Base-by-base conservation (phyloP, 2,113 vertebrate species). In the Tyto alba region DNA sequence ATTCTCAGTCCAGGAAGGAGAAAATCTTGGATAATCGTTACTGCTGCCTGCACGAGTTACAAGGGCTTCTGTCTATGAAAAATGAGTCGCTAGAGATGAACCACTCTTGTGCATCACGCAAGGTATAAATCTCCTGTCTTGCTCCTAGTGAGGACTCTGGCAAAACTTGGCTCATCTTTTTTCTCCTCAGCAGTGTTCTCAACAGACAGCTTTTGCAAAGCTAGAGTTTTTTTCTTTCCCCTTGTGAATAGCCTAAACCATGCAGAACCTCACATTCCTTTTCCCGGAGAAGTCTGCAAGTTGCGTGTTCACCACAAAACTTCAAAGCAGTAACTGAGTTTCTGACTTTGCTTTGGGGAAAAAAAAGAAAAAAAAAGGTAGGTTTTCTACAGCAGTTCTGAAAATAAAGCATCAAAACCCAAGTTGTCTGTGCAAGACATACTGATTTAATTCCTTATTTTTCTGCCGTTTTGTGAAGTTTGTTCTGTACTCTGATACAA, bases 341-440 rank as follows among this genome's bases (percentile, higher is more conserved):
- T 74, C 89, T 78, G 16, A 56, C 38, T 92, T 80, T 45, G 66
- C 50, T 84, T 83, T 81, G 26, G 67, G 47, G 1, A 2, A 10
- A 5, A 43, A 19, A 18, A 10, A 5, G 38, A 19, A 18, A 41
- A 30, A 40, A 26, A 6, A 27, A 25, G 10, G 67, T 72, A 74
- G 76, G 5, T 56, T 74, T 90, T 91, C 85, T 68, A 67, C 13
- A 20, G n/a, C 60, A 72, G 23, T 74, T 87, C 40, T 64, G 60
- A 87, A 89, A 93, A 88, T 88, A 93, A 93, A 95, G 27, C n/a
- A 50, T 89, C 25, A 55, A 81, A 86, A 89, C 4, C 0, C 32
- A 62, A 62, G 11, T 60, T 89, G n/a, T 86, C 55, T 68, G 55
- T 78, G 56, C 7, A 75, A 68, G 88, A 77, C 57, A 48, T 23